Evolutionary conservation across 1,140 invertebrate genomes (phyloP), one percentile per base, ranked within the genome.

Genomic region (Leptonema lineaticorne): DNA sequence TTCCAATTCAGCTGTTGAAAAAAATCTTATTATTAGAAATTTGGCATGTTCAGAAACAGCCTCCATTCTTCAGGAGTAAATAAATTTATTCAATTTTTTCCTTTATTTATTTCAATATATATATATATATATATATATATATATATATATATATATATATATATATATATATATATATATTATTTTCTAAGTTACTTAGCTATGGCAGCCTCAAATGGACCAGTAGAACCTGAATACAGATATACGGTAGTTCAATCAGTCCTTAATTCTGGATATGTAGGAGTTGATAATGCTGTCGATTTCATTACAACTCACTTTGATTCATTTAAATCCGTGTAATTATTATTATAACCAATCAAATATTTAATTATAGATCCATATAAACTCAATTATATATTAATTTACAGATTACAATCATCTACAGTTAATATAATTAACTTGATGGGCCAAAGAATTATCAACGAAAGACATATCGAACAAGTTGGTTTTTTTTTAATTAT

Each of bases 261-360:
- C 26, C 77, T 76, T 58, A 81, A 79, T 71, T 74, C 79, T 6
- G 76, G 80, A 33, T 76, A 77, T 0, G 74, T 73, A n/a, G 75
- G 75, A 28, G 77, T 77, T 73, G 76, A 80, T 16, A 75, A 69
- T 5, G 80, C 77, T 3, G 50, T 82, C 3, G 75, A 80, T 57
- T 81, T 82, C 71, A 72, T 80, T 7, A 69, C 78, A 28, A 74
- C 79, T 62, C 71, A 82, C 69, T 82, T 80, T 63, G 68, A 73
- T 28, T 41, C 50, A 2, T 80, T 82, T 28, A 77, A 82, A 72
- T 72, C 75, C 0, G 78, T 75, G 80, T 80, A 68, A 59, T 14
- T 63, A 45, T 48, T 27, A n/a, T n/a, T n/a, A n/a, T n/a, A n/a
- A n/a, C n/a, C n/a, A n/a, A n/a, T n/a, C n/a, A n/a, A n/a, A n/a